phyloP scores from a whole-genome alignment of 2,888 invertebrate genomes.

The Sarcophaga variegata region DNA sequence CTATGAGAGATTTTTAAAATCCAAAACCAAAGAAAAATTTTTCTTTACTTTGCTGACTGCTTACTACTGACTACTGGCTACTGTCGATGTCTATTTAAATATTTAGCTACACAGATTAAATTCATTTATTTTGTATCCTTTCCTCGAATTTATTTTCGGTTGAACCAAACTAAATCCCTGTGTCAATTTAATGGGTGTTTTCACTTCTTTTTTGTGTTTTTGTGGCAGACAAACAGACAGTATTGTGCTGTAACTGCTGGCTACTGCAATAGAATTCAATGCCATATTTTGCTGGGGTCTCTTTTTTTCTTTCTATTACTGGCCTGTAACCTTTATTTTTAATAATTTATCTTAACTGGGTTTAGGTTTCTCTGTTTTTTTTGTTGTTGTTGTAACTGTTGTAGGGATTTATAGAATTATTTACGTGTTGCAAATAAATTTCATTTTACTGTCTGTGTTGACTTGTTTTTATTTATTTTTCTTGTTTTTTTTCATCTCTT shows the following conservation, averaged over 20 bases:
- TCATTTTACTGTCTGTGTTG: constrained; percentile 27
- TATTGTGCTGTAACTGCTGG: constrained; percentile 3
- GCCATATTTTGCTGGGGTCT: constrained; percentile 4
- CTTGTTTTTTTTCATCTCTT: constrained; percentile 6
- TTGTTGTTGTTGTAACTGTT: constrained; percentile 37
- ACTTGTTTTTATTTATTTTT: constrained; percentile 28
- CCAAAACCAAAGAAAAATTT: too few species aligned
- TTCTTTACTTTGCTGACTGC: too few species aligned
- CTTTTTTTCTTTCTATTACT: constrained; percentile 10
- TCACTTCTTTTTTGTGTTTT: constrained; percentile 36
- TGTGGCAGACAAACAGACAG: constrained; percentile 31
- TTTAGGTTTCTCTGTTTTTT: constrained; percentile 10
- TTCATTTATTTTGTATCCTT: constrained; percentile 22
- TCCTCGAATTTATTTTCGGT: constrained; percentile 15
- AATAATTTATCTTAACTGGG: constrained; percentile 62
- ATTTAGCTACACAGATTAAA: background rate
- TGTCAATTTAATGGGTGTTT: constrained; percentile 43
- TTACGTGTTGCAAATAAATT: constrained; percentile 29
- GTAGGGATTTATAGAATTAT: background rate
- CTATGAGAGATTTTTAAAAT: too few species aligned
- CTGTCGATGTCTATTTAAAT: too few species aligned
- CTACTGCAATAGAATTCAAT: background rate
- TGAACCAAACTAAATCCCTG: constrained; percentile 39
- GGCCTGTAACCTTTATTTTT: constrained; percentile 53
- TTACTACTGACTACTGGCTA: too few species aligned